Evolutionary conservation across 2,797 vertebrate genomes (phyloP), one percentile per base, ranked within the genome.

Genomic region (Acrocephalus scirpaceus): DNA sequence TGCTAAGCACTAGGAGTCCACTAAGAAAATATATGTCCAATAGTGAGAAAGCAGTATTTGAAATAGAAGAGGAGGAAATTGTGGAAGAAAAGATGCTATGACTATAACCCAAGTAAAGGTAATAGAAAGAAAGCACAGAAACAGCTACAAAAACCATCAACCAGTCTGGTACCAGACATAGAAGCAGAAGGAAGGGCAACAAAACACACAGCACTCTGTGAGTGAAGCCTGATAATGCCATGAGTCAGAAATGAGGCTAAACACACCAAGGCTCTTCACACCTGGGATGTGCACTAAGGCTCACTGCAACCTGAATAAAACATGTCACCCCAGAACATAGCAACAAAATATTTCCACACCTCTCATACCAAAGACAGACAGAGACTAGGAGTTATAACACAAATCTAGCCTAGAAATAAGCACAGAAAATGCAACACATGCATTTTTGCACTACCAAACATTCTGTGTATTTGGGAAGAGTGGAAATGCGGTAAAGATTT

Each of bases 171-270:
- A 57, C 2, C 2, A 4, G 12, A 61, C 0, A 0, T 7, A 70
- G 27, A 64, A 66, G 29, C 18, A 58, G n/a, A 84, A 71, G 61
- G 3, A 86, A 94, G 81, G 22, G 6, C 64, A 87, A 36, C 2
- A 54, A 84, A 81, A 62, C 4, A 38, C 17, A 22, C 1, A 61
- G 7, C 0, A 0, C 16, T 58, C 21, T 3, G 2, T 8, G 14
- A 62, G 7, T 3, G 11, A 91, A 81, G 51, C 11, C 32, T 40
- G 14, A 22, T 48, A 57, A 73, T 6, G 10, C 8, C 22, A 13
- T 0, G 1, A 44, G 23, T 40, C 25, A 58, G 8, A 77, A 78
- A 16, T 6, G 3, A 86, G 47, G n/a, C 30, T 50, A 10, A 88
- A 67, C 1, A 3, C 51, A 58, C 18, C 30, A 19, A 29, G 6